A percentile compares a stretch with the other conserved stretches of the same genome.
phyloP scores from a whole-genome alignment of 2,797 vertebrate species.

The Cygnus olor region DNA sequence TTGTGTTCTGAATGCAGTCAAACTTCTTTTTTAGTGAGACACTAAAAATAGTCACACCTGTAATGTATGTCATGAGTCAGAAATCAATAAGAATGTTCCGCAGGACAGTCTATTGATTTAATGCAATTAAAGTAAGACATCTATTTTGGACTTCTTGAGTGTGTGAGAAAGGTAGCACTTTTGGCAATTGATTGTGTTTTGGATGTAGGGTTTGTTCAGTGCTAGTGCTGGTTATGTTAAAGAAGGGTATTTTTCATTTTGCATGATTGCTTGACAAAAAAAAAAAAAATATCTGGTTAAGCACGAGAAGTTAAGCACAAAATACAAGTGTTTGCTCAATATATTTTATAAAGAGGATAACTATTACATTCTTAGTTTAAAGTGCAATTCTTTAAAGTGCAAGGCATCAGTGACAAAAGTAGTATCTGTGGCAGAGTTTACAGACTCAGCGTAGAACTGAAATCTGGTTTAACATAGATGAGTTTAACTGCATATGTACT shows the following conservation, averaged over 20 bases:
- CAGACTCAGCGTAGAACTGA: neutral
- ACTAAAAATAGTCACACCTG: constrained; percentile 60
- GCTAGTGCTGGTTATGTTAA: neutral
- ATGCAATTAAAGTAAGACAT: constrained; percentile 58
- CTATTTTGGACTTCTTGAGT: constrained; percentile 37
- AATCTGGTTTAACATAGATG: neutral
- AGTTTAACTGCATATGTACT: neutral
- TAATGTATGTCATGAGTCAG: constrained; percentile 53
- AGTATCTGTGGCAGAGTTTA: neutral
- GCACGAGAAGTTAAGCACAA: neutral
- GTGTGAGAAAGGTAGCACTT: constrained; percentile 22
- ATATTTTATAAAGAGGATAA: neutral
- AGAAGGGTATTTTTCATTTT: constrained; percentile 5
- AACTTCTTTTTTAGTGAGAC: constrained; percentile 10
- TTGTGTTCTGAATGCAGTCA: neutral
- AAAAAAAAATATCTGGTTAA: neutral
- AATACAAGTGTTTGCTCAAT: neutral
- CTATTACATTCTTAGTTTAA: neutral
- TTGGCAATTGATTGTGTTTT: neutral
- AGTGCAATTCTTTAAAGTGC: neutral
- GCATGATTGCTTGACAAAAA: neutral
- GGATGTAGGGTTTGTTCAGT: constrained; percentile 23
- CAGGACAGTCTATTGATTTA: constrained; percentile 60
- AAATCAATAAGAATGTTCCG: constrained; percentile 66
- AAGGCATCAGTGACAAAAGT: neutral